phyloP scores from a whole-genome alignment of 2,888 invertebrate genomes.

The Lamellibrachia columna region DNA sequence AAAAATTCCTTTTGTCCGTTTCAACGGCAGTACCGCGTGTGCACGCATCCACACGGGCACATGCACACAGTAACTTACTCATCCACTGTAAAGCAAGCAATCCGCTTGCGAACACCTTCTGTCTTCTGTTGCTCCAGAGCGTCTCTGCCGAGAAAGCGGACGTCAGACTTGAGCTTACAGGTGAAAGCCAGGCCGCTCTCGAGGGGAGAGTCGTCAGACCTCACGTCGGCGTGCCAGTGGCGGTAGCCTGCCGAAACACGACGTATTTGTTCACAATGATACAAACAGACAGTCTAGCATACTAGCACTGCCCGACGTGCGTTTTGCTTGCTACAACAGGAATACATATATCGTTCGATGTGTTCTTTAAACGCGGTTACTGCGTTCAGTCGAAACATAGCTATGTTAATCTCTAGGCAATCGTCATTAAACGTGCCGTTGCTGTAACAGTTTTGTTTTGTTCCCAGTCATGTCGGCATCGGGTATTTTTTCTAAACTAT shows the following conservation, averaged over 20 bases:
- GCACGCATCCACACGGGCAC: background rate
- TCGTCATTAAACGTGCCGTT: no score
- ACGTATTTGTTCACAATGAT: no score
- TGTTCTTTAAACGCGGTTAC: no score
- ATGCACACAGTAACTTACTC: constrained; percentile 48
- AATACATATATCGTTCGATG: no score
- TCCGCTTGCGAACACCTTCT: constrained; percentile 74
- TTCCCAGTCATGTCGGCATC: no score
- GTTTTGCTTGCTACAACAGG: background rate
- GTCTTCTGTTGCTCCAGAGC: constrained; percentile 74
- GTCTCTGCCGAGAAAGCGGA: constrained; percentile 81
- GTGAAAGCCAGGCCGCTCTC: constrained; percentile 84
- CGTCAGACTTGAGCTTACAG: constrained; percentile 76
- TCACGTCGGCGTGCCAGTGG: constrained; percentile 84
- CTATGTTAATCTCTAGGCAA: no score
- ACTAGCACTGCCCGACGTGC: background rate
- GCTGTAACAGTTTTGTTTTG: no score
- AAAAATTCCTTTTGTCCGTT: background rate
- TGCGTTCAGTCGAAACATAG: no score
- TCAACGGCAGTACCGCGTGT: background rate
- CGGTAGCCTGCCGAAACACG: constrained; percentile 72
- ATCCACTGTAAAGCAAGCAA: constrained; percentile 71
- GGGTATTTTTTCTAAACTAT: no score
- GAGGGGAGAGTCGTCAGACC: constrained; percentile 85
- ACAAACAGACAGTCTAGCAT: no score